phyloP scores from a whole-genome alignment of 2,888 invertebrate genomes.

The Hedychridium roseum region DNA sequence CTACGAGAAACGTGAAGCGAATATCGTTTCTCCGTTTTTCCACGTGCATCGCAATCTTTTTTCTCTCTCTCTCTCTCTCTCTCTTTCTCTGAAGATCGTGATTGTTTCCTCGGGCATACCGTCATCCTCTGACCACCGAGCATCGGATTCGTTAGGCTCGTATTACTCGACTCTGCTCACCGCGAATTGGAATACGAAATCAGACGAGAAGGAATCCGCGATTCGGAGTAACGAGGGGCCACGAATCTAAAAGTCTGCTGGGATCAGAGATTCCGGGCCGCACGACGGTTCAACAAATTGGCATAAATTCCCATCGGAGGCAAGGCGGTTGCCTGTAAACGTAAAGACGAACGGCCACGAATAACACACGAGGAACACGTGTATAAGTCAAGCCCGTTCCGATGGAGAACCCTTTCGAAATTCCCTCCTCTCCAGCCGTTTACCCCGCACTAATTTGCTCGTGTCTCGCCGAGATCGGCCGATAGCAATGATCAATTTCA shows the following conservation, averaged over 20 bases:
- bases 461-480: no score
- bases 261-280: slow-evolving; percentile 32
- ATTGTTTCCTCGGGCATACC: slow-evolving; percentile 14
- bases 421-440: no score
- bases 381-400: no score
- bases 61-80: slow-evolving; percentile 23
- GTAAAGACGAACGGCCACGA: no score
- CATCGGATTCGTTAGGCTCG: slow-evolving; percentile 48
- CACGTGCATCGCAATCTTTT: no score
- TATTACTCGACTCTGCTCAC: slow-evolving; percentile 43
- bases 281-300: slow-evolving; percentile 51
- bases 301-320: slow-evolving; percentile 47
- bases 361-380: no score
- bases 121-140: slow-evolving; percentile 7
- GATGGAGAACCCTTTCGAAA: no score
- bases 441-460: no score
- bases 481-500: no score
- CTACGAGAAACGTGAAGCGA: no score
- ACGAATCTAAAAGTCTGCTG: slow-evolving; percentile 57
- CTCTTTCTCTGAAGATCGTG: slow-evolving; percentile 13
- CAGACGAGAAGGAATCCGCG: slow-evolving; percentile 24
- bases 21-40: no score
- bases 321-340: no score
- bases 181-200: slow-evolving; percentile 44
- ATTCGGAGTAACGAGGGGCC: slow-evolving; percentile 49